Percentiles rank a stretch among this genome's conserved stretches.
Conservation (phyloP, 2,113 vertebrate genomes). For the Turnix velox region DNA sequence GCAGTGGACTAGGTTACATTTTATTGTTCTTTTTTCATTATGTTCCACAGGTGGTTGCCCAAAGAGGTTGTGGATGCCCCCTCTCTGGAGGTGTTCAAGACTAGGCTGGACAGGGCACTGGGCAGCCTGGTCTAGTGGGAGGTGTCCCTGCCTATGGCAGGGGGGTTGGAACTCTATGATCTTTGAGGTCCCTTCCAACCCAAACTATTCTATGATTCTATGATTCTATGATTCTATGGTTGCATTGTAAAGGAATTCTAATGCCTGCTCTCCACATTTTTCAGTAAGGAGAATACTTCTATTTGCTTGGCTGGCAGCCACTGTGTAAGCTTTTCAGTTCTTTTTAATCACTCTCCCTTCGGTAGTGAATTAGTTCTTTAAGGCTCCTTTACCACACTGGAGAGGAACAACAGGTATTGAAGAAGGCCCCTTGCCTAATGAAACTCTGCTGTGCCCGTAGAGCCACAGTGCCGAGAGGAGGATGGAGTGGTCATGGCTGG, state of each 20-base stretch:
- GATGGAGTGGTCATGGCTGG: neutral
- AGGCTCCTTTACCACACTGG: neutral
- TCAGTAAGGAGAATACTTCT: neutral
- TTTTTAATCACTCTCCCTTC: conserved; percentile 1
- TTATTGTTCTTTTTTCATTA: neutral
- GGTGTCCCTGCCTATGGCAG: too few relatives aligned
- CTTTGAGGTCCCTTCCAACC: too few relatives aligned
- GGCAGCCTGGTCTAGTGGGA: too few relatives aligned
- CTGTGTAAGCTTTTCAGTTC: conserved; percentile 13
- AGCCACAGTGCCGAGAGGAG: neutral
- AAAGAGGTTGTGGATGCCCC: too few relatives aligned
- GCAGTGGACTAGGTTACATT: neutral
- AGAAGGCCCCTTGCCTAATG: neutral
- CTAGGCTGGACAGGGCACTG: too few relatives aligned
- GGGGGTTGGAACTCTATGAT: too few relatives aligned
- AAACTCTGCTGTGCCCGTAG: neutral
- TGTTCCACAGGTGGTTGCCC: neutral
- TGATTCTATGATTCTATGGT: too few relatives aligned
- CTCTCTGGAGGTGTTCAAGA: too few relatives aligned
- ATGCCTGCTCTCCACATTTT: neutral
- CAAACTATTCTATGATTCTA: too few relatives aligned
- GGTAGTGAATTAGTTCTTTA: neutral
- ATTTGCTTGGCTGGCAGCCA: neutral
- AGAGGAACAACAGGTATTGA: neutral
- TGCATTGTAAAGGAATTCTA: conserved; percentile 16